Base-by-base conservation (phyloP, 2,888 invertebrate genomes). In the Pasiphila rectangulata region DNA sequence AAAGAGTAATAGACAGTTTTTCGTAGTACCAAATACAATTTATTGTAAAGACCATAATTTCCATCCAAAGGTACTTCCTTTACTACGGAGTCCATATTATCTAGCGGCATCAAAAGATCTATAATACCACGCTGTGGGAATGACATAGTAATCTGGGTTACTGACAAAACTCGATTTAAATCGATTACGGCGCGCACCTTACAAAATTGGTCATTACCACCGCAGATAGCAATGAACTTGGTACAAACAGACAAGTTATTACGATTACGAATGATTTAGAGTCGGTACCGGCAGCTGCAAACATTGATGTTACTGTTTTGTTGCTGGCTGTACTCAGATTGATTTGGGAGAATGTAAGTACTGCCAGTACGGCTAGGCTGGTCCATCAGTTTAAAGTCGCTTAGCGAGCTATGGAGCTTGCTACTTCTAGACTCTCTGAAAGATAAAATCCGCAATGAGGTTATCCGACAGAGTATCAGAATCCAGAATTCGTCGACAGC, bases 221-320 rank as follows among this genome's bases (percentile, higher is more conserved):
- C 52, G 60, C 61, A 61, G 64, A 65, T 67, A 76, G 61, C 81
- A 78, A 75, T 72, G 82, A 80, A 78, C 81, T 74, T 69, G 57
- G 57, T 74, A 73, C 73, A 73, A 64, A 49, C 63, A 63, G 72
- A 65, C 67, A 59, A 63, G 69, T 68, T 73, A 72, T 73, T 72
- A 70, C 59, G 53, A 72, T 72, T 71, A 71, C 58, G 53, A 57
- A 57, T 63, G 51, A 56, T 57, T 60, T 63, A 64, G 61, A 58
- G 56, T 27, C n/a, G 17, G 19, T 37, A 39, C 24, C 15, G 23
- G 27, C 37, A n/a, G 25, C 10, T 25, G 21, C 20, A 19, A 17
- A 34, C 6, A 6, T 7, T 7, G 3, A 15, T 13, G 4, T 13
- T 27, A 13, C 4, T 5, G 13, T 4, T 4, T 20, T 6, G 20